Evolutionary conservation across 1,140 invertebrate species (phyloP).

Genomic region (Melanaphis sacchari): DNA sequence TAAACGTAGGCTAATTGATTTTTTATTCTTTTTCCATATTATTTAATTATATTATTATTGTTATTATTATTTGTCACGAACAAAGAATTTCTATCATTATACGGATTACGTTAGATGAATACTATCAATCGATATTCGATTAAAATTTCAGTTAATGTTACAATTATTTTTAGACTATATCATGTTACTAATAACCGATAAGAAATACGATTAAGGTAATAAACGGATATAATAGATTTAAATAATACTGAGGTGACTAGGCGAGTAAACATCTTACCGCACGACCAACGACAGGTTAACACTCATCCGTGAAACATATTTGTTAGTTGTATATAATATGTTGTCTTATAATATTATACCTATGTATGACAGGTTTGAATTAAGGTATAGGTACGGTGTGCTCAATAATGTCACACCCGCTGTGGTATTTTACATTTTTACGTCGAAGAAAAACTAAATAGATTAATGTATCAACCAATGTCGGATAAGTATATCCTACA

Average conservation of each 20-base stretch:
- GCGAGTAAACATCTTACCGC: background rate
- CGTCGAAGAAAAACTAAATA: background rate
- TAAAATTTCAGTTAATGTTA: background rate
- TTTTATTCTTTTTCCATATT: too few relatives aligned
- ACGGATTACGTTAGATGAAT: background rate
- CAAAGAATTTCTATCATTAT: background rate
- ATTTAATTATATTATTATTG: background rate
- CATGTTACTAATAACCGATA: too few relatives aligned
- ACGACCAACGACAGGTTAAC: background rate
- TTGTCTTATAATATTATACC: background rate
- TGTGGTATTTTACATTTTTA: background rate
- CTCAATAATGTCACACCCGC: background rate
- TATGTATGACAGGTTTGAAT: background rate
- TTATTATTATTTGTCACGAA: background rate
- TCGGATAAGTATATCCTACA: background rate
- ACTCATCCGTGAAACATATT: background rate
- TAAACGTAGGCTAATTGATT: too few relatives aligned
- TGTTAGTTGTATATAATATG: background rate
- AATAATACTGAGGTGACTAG: too few relatives aligned
- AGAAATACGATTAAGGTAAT: too few relatives aligned
- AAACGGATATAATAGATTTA: too few relatives aligned
- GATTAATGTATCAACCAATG: background rate
- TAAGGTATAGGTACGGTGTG: background rate
- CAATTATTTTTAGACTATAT: background rate
- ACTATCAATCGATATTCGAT: background rate